These are phyloP conservation scores for Malurus alboscapulatus DNA, from an alignment of 2,113 vertebrate genomes.

Conservation along the genomic window DNA sequence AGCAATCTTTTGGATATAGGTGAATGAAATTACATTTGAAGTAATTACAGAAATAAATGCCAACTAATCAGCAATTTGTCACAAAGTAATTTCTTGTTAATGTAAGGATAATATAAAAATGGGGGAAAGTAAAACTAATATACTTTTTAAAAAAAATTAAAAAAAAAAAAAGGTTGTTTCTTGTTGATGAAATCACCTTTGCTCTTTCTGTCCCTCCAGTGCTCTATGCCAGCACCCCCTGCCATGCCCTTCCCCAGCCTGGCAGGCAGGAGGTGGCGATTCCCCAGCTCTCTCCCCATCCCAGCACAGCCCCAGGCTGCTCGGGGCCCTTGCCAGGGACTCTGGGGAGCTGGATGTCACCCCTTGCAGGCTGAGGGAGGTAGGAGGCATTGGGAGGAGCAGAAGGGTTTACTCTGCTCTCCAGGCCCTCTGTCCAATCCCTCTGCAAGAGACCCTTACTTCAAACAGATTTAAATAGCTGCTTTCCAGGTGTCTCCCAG, in stretches of 20 bases:
- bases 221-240: neutral
- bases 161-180: neutral
- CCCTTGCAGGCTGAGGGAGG: neutral
- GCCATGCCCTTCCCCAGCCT: neutral
- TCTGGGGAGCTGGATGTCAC: neutral
- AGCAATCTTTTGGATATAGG: neutral
- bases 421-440: neutral
- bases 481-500: conserved; percentile 48
- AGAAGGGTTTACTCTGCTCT: neutral
- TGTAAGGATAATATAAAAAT: neutral
- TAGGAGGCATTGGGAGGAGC: neutral
- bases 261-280: neutral
- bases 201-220: neutral
- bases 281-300: neutral
- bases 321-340: rapidly evolving
- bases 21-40: neutral
- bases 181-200: rapidly evolving
- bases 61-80: neutral
- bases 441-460: neutral
- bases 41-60: neutral
- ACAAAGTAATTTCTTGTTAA: neutral
- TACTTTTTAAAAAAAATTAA: neutral
- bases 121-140: rapidly evolving
- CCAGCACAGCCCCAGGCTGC: no score
- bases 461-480: conserved; percentile 20